Evolutionary conservation across 2,888 invertebrate species (phyloP).

Genomic region (Cabera pusaria): DNA sequence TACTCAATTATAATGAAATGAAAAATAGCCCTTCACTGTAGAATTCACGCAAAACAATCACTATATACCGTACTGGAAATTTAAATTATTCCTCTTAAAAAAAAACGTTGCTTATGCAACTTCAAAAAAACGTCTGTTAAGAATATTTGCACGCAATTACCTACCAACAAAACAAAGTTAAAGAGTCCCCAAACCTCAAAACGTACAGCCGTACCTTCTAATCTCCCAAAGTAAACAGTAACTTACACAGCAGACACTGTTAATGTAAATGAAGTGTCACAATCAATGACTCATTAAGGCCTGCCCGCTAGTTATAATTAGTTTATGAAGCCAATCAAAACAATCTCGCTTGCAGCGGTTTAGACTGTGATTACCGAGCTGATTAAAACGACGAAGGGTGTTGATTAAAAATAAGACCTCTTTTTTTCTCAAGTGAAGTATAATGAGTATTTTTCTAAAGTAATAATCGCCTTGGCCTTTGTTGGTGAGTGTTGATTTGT

Average conservation of each 20-base stretch:
- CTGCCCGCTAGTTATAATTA: constrained; percentile 43
- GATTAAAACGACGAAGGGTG: constrained; percentile 35
- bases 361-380: constrained; percentile 37
- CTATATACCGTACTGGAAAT: no score
- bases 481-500: constrained; percentile 4
- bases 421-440: constrained; percentile 6
- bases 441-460: constrained; percentile 9
- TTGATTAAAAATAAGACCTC: constrained; percentile 29
- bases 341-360: constrained; percentile 38
- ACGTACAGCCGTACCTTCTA: no score
- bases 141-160: no score
- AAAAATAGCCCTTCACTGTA: no score
- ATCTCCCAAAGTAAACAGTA: constrained; percentile 2
- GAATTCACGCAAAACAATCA: no score
- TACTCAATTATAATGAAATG: no score
- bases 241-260: constrained; percentile 8
- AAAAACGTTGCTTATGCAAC: no score
- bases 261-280: constrained; percentile 17
- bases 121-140: no score
- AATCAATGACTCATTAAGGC: constrained; percentile 26
- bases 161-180: no score
- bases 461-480: constrained; percentile 7
- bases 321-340: constrained; percentile 50
- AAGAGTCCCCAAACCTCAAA: no score
- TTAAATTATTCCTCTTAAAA: no score